These are phyloP conservation scores for Polypedilum vanderplanki DNA, from an alignment of 1,140 invertebrate species.

Conservation along the genomic window DNA sequence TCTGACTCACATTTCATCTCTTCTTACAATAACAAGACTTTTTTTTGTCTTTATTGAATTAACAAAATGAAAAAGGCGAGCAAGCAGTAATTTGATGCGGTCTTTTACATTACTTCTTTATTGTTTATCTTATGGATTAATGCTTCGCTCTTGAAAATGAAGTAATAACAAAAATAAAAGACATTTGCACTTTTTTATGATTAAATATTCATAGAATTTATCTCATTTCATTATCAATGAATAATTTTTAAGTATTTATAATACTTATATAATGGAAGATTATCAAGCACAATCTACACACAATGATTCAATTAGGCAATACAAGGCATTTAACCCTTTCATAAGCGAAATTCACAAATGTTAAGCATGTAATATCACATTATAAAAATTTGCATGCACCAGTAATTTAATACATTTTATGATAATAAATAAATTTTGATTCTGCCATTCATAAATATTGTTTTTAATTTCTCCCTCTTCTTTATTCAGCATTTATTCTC, in stretches of 20 bases:
- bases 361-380: not conserved
- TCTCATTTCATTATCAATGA: not conserved
- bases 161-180: not conserved
- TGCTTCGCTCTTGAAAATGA: constrained; percentile 8
- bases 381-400: constrained; percentile 16
- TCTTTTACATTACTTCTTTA: not conserved
- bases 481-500: not conserved
- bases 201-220: not conserved
- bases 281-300: not conserved
- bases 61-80: not conserved
- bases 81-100: constrained; percentile 9
- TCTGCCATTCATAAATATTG: not conserved
- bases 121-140: constrained; percentile 21
- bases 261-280: not conserved
- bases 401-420: constrained; percentile 24
- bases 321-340: not conserved
- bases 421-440: not conserved
- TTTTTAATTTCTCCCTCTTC: not conserved
- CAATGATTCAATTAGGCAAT: constrained; percentile 2
- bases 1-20: constrained; percentile 24
- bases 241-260: too few species aligned
- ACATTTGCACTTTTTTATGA: constrained; percentile 3
- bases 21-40: not conserved
- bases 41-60: constrained; percentile 5
- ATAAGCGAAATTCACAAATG: constrained; percentile 8